phyloP scores from a whole-genome alignment of 2,797 vertebrate species.

The Chelonia mydas region DNA sequence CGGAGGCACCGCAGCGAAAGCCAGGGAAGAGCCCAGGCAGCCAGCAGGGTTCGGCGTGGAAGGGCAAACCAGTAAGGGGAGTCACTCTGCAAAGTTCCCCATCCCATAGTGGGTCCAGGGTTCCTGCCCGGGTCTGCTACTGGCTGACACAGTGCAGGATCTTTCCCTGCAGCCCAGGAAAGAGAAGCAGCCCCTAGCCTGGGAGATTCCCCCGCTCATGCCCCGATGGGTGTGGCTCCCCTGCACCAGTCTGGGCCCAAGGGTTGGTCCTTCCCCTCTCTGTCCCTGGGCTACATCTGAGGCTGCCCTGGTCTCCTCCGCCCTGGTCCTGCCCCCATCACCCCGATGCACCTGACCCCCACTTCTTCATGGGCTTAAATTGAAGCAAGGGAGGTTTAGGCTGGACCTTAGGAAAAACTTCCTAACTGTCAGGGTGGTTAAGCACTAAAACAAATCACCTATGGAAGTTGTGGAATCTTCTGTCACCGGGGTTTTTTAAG shows the following conservation, averaged over 20 bases:
- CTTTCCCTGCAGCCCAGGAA: neutral
- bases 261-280: neutral
- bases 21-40: neutral
- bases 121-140: neutral
- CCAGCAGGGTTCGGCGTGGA: neutral
- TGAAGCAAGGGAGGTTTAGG: neutral
- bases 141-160: neutral
- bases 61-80: neutral
- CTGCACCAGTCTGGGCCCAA: neutral
- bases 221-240: neutral
- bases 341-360: neutral
- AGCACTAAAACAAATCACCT: too few species aligned
- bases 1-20: neutral
- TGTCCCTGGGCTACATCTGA: neutral
- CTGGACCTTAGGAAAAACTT: neutral
- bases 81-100: neutral
- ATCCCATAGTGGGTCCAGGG: neutral
- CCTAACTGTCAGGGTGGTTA: too few species aligned
- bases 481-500: too few species aligned
- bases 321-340: neutral
- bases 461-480: too few species aligned
- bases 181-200: neutral
- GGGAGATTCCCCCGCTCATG: neutral
- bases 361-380: neutral
- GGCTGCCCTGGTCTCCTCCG: accelerated